Base-by-base conservation (phyloP, 2,888 invertebrate species). In the Melangyna quadrimaculata region DNA sequence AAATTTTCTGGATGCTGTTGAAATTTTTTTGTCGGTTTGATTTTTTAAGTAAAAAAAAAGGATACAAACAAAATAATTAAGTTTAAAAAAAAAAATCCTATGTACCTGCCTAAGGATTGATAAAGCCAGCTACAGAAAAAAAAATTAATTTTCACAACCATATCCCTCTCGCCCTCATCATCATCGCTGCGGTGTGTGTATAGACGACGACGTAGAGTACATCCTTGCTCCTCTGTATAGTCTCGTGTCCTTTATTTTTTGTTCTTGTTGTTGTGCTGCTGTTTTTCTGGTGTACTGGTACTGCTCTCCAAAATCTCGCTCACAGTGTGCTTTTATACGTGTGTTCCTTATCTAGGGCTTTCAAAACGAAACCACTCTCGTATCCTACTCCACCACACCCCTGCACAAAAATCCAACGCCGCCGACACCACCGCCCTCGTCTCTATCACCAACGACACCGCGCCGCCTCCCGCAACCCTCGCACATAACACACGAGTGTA, bases 281-380 rank as follows among this genome's bases (percentile, higher is more conserved):
- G 17, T 61, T 40, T 40, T 27, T 14, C 57, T 71, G 65, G 75
- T 70, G 57, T 37, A 19, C 61, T 67, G 32, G 53, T 57, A 29
- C 48, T 84, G 80, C 81, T 86, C 86, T 86, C 86, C n/a, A n/a
- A n/a, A 81, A 78, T 84, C 75, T 84, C 79, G 77, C 80, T 65
- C 65, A 63, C 43, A 65, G 65, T 53, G 84, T 69, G 84, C 81
- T 86, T 81, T 80, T 77, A 51, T 51, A 80, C 77, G 86, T 86
- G 72, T 86, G 77, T 70, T 78, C 73, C 84, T 86, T 86, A 81
- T 81, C 86, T 86, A 86, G 86, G 81, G 73, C 81, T 86, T 86
- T 81, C 73, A 77, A 67, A 86, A 70, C 67, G 40, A 69, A 73
- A 77, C 86, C 80, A 63, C 45, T 45, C 29, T 45, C 65, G 32